Base-by-base conservation (phyloP, 2,797 vertebrate species). In the Ctenochaetus hawaiiensis region DNA sequence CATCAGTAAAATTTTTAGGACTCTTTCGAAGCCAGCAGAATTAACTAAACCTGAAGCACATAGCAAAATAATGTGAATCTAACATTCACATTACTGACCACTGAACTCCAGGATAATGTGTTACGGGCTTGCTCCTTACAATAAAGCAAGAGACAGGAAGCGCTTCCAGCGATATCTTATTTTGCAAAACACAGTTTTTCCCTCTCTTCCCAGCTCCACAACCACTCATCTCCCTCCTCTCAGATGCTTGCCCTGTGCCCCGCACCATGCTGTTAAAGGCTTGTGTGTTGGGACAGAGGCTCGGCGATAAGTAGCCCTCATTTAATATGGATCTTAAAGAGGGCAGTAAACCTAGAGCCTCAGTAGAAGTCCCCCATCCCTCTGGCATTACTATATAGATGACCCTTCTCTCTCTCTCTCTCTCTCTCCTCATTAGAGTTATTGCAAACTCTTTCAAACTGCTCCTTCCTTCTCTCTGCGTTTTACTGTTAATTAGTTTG, bases 401-500 rank as follows among this genome's bases (percentile, higher is more conserved):
- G 89, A 90, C 85, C 84, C 77, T 76, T 87, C 84, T 75, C 66
- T 70, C 70, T 83, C 77, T 71, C 84, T 77, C 64, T 85, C 76
- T 74, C 87, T 78, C 64, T 64, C 77, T 81, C 80, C 95, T 97
- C 96, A 97, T 97, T 97, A 95, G 92, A 95, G 92, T 83, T 90
- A 95, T 92, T 94, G 87, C 93, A 95, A 92, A 94, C 93, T 94
- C 93, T 96, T 97, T 96, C 95, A 96, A 93, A 97, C 95, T 87
- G 93, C 89, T 94, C 95, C 96, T 96, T 97, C 94, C 93, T 93
- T 93, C 93, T 93, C 94, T 89, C 95, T 89, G 93, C 92, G 87
- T 96, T 98, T 93, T 97, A 96, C 91, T 95, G 94, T 95, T 96
- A 95, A 96, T 96, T 95, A 96, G 95, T 97, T 96, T 97, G 96